phyloP scores from a whole-genome alignment of 2,888 invertebrate species.

The Acanthopleura granulata region DNA sequence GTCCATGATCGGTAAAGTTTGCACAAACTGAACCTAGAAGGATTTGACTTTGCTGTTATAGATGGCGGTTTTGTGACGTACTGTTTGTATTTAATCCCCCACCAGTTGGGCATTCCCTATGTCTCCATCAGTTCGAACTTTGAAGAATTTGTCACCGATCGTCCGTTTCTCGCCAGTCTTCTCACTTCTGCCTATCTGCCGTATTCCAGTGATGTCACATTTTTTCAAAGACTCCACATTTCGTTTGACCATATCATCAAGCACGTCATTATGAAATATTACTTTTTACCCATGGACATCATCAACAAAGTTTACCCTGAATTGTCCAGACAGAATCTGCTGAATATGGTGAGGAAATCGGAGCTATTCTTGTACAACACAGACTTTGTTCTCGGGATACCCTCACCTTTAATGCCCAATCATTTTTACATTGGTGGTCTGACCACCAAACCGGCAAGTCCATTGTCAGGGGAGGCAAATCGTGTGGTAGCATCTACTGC shows the following conservation, averaged over 20 bases:
- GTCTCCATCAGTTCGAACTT: constrained; percentile 18
- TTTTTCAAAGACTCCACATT: neutral
- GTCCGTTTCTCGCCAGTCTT: neutral
- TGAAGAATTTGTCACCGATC: neutral
- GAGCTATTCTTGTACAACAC: constrained; percentile 32
- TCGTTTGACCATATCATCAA: neutral
- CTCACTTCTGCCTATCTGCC: neutral
- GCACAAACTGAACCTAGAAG: neutral
- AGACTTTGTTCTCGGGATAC: constrained; percentile 39
- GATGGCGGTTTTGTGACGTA: constrained; percentile 13
- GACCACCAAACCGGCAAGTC: constrained; percentile 33
- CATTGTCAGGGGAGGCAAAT: constrained; percentile 32
- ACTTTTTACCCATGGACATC: neutral
- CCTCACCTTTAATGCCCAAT: constrained; percentile 36
- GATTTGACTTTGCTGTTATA: constrained; percentile 27
- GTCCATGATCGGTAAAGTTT: neutral
- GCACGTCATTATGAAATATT: neutral
- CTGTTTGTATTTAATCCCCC: constrained; percentile 24
- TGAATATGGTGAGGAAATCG: constrained; percentile 24
- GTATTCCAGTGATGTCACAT: neutral
- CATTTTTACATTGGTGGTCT: constrained; percentile 38
- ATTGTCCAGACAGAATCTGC: neutral
- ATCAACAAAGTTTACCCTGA: neutral
- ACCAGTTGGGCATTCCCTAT: constrained; percentile 24
- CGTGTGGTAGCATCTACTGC: constrained; percentile 31